Evolutionary conservation across 2,113 vertebrate genomes (phyloP), one percentile per base, ranked within the genome.

Genomic region (Poeciliopsis occidentalis): DNA sequence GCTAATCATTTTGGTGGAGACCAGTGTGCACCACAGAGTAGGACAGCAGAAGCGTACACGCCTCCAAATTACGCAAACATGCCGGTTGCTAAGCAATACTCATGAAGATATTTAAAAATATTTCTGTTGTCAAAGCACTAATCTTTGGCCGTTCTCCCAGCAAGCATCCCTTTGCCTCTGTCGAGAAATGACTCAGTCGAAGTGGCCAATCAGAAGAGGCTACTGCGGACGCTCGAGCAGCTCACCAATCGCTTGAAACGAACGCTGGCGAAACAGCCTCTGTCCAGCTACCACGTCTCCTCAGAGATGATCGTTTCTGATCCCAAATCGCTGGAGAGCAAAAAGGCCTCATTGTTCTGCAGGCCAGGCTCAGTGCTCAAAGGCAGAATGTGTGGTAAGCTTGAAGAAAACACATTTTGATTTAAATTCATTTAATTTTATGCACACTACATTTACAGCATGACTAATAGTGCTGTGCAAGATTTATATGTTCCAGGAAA

Each of bases 311-410:
- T 99, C 3, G 87, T 97, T 57, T 95, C 96, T 0, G 97, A 99
- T 86, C 96, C 95, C 85, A 98, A 96, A 85, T 97, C 97, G 0
- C 90, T 99, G 82, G 97, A 97, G 87, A 95, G 97, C 0, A 95
- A 91, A 85, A 97, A 92, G 74, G 96, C 97, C 4, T 95, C 95
- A 34, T 95, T 98, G 32, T 99, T 95, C 92, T 99, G 98, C 90
- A 94, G 95, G 60, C 97, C 97, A 0, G 98, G 98, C 78, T 98
- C 98, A 0, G 92, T 99, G 82, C 94, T 99, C 64, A 97, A 96
- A 79, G 97, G 96, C 4, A 94, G 97, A 67, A 96, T 98, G 97
- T 99, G 98, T 83, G 97, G 98, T 99, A 94, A 96, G 37, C 10
- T 12, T 22, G 24, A 73, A 10, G 10, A 29, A 13, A 63, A 24